Base-by-base conservation (phyloP, 1,140 invertebrate genomes). In the Papilio polyxenes region DNA sequence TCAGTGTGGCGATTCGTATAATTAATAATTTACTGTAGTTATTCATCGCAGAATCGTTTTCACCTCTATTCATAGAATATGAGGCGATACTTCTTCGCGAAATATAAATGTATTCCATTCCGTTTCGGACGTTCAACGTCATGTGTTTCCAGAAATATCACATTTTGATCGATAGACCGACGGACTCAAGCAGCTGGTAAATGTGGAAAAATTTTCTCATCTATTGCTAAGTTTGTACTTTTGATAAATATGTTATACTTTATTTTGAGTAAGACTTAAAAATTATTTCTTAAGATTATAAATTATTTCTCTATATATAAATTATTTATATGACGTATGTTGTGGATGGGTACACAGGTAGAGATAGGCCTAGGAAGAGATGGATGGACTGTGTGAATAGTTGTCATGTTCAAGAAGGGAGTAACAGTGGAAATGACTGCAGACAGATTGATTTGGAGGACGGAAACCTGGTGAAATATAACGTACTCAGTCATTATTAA, bases 21-120 rank as follows among this genome's bases (percentile, higher is more conserved):
- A 72, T 72, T 72, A 72, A 72, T 72, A 72, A 72, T 72, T 72
- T 72, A 72, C 23, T 15, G 13, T 37, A 72, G 13, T 37, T 37
- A 72, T 72, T 37, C 13, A 72, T 72, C 13, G 65, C 23, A 15
- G 13, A 37, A 72, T 62, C 65, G 37, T 72, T 72, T 72, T 40
- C 65, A 72, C 31, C 31, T 72, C 13, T 23, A 65, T 65, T 65
- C 23, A 72, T 72, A 72, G 65, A 72, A 72, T 72, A 17, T 72
- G 65, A 69, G 11, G 31, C 65, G 31, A 72, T 72, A 72, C 40
- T 40, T 72, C 65, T 72, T 72, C 31, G 11, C 13, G 65, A 72
- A 72, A 72, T 72, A 72, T 72, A 72, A 72, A 72, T 72, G 65
- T 72, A 72, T 72, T 72, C 65, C 15, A 20, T 72, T 72, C 65